A percentile compares a stretch with the other conserved stretches of the same genome.
These are phyloP conservation scores for Microcebus lehilahytsara DNA, from an alignment of 2,113 vertebrate species.

Conservation along the genomic window DNA sequence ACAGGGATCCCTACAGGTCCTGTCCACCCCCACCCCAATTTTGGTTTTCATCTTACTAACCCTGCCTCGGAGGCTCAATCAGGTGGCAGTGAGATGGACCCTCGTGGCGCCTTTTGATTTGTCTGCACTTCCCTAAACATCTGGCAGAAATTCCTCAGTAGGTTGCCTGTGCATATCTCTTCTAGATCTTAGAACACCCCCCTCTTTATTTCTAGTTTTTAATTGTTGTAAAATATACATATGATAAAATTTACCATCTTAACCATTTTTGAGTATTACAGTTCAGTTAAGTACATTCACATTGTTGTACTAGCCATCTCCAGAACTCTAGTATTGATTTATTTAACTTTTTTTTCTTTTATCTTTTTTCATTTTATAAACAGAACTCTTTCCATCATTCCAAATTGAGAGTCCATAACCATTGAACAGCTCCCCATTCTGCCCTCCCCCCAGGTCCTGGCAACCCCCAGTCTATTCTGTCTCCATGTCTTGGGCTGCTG, in stretches of 20 bases:
- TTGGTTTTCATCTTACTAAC: neutral
- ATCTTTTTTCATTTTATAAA: no score
- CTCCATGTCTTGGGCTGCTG: neutral
- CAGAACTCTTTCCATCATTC: neutral
- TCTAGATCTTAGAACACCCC: neutral
- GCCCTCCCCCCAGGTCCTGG: neutral
- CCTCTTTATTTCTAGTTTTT: neutral
- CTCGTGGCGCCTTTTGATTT: fast-evolving
- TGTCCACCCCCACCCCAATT: neutral
- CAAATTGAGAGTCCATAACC: neutral
- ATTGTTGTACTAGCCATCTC: neutral
- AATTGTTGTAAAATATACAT: neutral
- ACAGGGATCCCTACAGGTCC: neutral
- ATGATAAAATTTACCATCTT: neutral
- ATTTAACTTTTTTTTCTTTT: no score
- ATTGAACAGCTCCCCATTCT: fast-evolving
- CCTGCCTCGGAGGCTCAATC: neutral
- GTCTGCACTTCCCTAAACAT: neutral
- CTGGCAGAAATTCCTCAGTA: neutral
- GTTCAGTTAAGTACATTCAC: neutral
- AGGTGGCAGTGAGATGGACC: neutral
- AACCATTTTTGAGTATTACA: neutral
- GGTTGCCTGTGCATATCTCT: neutral
- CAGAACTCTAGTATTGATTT: neutral
- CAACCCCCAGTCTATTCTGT: neutral